phyloP scores from a whole-genome alignment of 30 jellyfish, hydroid and myxozoan species.

The Pseudorhiza aurosa region DNA sequence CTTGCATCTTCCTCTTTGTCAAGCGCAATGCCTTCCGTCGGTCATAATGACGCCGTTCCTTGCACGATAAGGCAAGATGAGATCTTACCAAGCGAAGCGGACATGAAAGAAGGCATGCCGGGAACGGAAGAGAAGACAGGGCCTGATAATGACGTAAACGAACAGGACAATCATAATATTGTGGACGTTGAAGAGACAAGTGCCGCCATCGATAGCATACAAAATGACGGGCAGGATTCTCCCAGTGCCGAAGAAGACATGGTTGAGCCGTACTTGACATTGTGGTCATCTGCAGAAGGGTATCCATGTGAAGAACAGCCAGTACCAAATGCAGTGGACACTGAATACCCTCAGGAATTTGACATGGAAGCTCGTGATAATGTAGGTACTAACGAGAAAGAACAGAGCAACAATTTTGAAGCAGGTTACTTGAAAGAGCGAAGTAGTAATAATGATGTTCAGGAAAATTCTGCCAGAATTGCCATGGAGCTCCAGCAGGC shows the following conservation, averaged over 20 bases:
- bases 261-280: conserved; percentile 25
- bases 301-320: conserved; percentile 19
- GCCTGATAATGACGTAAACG: background rate
- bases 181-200: conserved; percentile 58
- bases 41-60: no score
- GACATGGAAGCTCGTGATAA: background rate
- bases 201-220: conserved; percentile 75
- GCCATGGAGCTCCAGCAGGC: background rate
- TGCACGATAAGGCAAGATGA: no score
- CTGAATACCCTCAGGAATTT: conserved; percentile 17
- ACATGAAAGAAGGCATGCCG: background rate
- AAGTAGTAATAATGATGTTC: background rate
- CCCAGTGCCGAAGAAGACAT: conserved; percentile 59
- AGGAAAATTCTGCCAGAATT: background rate
- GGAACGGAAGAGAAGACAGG: background rate
- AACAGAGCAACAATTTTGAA: no score
- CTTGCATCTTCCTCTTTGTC: no score
- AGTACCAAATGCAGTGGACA: conserved; percentile 18
- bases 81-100: no score
- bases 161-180: conserved; percentile 15
- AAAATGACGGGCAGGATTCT: conserved; percentile 35
- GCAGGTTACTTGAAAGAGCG: background rate
- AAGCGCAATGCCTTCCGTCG: no score
- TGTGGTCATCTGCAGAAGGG: conserved; percentile 53
- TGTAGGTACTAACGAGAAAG: background rate